A percentile compares a stretch with the other conserved stretches of the same genome.
Conservation (phyloP, 2,113 vertebrate genomes). For the Orientallactaga bullata region DNA sequence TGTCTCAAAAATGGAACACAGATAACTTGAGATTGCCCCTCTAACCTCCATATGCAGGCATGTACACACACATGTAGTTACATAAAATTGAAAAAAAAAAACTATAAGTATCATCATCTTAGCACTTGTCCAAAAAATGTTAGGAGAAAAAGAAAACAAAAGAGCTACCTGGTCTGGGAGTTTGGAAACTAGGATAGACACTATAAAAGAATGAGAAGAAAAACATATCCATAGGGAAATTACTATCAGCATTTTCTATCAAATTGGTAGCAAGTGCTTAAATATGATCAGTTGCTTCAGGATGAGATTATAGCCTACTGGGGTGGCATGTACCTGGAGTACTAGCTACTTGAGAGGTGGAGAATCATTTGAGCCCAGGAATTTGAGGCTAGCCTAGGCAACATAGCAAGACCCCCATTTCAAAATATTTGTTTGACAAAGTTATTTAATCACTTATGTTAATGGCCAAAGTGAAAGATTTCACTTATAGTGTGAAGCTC, state of each 20-base stretch:
- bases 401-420: background rate
- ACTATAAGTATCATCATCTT: constrained; percentile 14
- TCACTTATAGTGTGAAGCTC: constrained; percentile 1
- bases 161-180: background rate
- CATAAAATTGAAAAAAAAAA: background rate
- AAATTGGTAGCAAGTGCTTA: constrained; percentile 37
- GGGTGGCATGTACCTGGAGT: background rate
- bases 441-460: constrained; percentile 39
- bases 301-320: background rate
- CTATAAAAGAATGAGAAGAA: background rate
- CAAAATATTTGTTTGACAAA: background rate
- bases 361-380: background rate
- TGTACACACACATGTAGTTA: background rate
- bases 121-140: background rate
- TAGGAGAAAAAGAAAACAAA: background rate
- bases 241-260: background rate
- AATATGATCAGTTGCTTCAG: background rate
- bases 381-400: background rate
- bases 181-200: background rate
- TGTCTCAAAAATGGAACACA: background rate
- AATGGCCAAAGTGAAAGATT: constrained; percentile 22
- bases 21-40: background rate
- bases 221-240: background rate
- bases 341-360: background rate
- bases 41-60: background rate